Evolutionary conservation across 2,888 invertebrate genomes (phyloP).

Genomic region (Lasiommata megera): DNA sequence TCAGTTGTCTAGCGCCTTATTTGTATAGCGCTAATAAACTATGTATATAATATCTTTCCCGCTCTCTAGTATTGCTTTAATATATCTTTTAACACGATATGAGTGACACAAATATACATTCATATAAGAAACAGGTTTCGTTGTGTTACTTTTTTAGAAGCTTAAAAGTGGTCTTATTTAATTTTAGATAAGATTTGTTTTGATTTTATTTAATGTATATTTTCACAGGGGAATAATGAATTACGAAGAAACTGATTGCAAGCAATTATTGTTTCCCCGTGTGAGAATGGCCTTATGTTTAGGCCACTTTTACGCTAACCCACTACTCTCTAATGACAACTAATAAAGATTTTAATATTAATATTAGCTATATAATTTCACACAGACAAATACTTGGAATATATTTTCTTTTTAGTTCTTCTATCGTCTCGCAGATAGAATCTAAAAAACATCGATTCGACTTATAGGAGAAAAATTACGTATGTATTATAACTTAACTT

Average conservation of each 20-base stretch:
- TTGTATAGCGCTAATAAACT: not conserved
- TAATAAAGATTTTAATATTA: not conserved
- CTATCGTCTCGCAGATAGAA: slow-evolving; percentile 17
- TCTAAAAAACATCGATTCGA: slow-evolving; percentile 31
- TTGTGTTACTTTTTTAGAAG: not conserved
- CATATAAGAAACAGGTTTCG: not conserved
- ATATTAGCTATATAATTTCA: slow-evolving; percentile 9
- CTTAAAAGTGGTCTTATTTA: not conserved
- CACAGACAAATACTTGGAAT: slow-evolving; percentile 32
- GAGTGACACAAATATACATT: not conserved
- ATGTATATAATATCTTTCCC: not conserved
- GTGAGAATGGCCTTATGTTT: not conserved
- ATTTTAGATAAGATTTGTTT: not conserved
- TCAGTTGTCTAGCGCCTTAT: too few relatives aligned
- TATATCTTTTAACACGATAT: not conserved
- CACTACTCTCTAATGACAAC: not conserved
- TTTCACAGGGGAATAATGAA: not conserved
- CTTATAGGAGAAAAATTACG: slow-evolving; percentile 29
- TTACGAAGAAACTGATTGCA: too few relatives aligned
- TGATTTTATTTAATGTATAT: not conserved
- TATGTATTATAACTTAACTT: slow-evolving; percentile 28
- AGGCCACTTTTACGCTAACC: slow-evolving; percentile 3
- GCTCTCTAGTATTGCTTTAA: not conserved
- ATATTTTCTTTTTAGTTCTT: slow-evolving; percentile 23
- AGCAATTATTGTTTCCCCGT: not conserved